Base-by-base conservation (phyloP, 2,797 vertebrate species). In the Dendrocincla tyrannina region DNA sequence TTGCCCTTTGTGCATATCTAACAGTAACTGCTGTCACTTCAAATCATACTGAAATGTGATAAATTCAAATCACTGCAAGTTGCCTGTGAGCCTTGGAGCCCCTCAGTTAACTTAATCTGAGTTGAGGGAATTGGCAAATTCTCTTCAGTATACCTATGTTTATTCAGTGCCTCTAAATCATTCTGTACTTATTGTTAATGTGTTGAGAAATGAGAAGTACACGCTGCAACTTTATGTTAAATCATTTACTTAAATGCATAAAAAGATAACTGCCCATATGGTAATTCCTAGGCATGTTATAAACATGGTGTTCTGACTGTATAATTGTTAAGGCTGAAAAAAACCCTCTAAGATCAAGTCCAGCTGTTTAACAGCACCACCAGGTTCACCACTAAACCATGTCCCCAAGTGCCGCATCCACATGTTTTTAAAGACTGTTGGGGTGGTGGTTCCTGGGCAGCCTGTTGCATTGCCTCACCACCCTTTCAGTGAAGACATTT, bases 261-360 rank as follows among this genome's bases (percentile, higher is more conserved):
- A 63, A 73, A 76, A 68, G 27, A 9, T 46, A 64, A 77, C 16
- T 74, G 11, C 13, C 8, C 6, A 6, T 13, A 0, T 55, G 17
- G 28, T 52, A 22, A 58, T 28, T 46, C 13, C 22, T 17, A 30
- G 35, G 27, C 14, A 5, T 3, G 7, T 44, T 58, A 23, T 67
- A 78, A 76, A 6, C 1, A 1, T 20, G 7, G 2, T 3, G 2
- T 55, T 56, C 28, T 5, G 7, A 35, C 44, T 9, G 33, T 8
- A 5, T 11, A 19, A 46, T 39, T 63, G 28, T 42, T 37, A 13
- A 33, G 20, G 7, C 39, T 83, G 11, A 44, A 64, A 32, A 56
- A 50, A 9, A 37, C 5, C 5, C 18, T 55, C 32, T 3, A 24
- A 28, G 28, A 50, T 64, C 4, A 63, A 33, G 37, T 58, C 32